phyloP scores from a whole-genome alignment of 2,888 invertebrate species.

The Hipparchia sbordonii region DNA sequence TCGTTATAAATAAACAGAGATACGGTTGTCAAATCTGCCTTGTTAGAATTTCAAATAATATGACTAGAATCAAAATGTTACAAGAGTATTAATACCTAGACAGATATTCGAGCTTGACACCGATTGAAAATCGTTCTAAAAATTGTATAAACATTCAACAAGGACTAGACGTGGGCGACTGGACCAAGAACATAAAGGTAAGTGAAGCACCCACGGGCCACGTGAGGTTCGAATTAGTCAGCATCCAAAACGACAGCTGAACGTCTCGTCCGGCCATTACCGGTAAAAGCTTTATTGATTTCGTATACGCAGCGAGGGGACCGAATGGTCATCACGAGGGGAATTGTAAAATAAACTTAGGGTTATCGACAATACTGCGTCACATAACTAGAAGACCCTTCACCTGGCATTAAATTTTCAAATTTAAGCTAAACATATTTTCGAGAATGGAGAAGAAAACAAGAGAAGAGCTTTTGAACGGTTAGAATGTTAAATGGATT shows the following conservation, averaged over 20 bases:
- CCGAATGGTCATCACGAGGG: constrained; percentile 33
- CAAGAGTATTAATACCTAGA: no score
- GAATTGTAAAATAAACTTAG: constrained; percentile 20
- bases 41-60: no score
- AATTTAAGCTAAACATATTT: neutral
- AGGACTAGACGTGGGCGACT: neutral
- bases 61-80: no score
- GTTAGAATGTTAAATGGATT: no score
- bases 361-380: constrained; percentile 12
- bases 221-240: constrained; percentile 15
- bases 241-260: constrained; percentile 37
- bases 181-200: constrained; percentile 2
- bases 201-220: neutral
- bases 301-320: constrained; percentile 48
- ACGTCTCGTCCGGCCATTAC: constrained; percentile 52
- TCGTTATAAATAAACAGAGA: no score
- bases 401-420: neutral
- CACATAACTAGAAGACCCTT: neutral
- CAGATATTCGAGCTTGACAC: no score
- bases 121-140: no score
- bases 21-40: no score
- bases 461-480: no score
- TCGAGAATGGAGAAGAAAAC: no score
- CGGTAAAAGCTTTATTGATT: constrained; percentile 72
- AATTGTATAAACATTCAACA: neutral